Evolutionary conservation across 1,140 invertebrate species (phyloP).

Genomic region (Ostrea denselamellosa): DNA sequence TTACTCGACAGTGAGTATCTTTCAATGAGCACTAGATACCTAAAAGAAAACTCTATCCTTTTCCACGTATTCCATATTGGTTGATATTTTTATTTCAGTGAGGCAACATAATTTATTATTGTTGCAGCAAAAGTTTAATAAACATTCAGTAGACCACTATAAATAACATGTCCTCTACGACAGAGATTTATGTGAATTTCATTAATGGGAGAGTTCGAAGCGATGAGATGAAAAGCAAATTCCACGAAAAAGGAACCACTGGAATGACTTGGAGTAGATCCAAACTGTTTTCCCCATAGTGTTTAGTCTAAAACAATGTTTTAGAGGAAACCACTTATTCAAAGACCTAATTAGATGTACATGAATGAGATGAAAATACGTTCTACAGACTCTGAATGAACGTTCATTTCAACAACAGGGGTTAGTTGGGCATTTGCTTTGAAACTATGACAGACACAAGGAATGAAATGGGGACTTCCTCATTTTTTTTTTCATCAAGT

Average conservation of each 20-base stretch:
- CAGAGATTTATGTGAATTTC: constrained; percentile 27
- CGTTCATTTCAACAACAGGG: too few relatives aligned
- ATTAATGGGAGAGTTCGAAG: constrained; percentile 19
- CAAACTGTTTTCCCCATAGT: constrained; percentile 1
- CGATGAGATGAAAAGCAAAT: constrained; percentile 28
- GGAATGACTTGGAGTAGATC: constrained; percentile 4
- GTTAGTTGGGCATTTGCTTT: too few relatives aligned
- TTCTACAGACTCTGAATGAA: too few relatives aligned
- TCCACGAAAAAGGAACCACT: background rate
- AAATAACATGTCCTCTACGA: constrained; percentile 25
- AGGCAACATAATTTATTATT: constrained; percentile 18
- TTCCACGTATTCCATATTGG: background rate
- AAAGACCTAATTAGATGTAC: constrained; percentile 14
- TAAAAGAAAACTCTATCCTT: too few relatives aligned
- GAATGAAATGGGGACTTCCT: too few relatives aligned
- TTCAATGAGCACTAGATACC: too few relatives aligned
- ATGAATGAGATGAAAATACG: background rate
- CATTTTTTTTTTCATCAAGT: too few relatives aligned
- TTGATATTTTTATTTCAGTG: background rate
- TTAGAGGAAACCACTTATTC: constrained; percentile 29
- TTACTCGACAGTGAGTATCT: too few relatives aligned
- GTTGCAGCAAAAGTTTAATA: constrained; percentile 4
- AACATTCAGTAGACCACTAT: constrained; percentile 27
- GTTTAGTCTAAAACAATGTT: constrained; percentile 33
- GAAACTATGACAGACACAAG: too few relatives aligned